Evolutionary conservation across 2,888 invertebrate species (phyloP), one percentile per base, ranked within the genome.

Genomic region (Torymus tubicola): DNA sequence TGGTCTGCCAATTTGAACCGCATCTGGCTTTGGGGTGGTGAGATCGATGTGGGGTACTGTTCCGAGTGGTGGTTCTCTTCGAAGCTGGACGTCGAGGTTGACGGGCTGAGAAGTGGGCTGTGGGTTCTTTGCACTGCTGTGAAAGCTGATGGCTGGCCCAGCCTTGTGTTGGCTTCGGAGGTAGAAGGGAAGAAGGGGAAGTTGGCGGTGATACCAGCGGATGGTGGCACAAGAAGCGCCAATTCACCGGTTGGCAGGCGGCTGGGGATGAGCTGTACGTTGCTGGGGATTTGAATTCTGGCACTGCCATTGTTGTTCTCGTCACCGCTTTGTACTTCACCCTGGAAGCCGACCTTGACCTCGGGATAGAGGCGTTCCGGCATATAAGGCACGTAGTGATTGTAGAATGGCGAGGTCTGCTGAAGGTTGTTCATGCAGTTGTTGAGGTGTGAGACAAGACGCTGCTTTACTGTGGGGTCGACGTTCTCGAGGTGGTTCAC

Each of bases 71-170:
- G 89, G 42, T 87, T 90, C 14, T 93, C 93, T 58, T 92, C 91
- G 84, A 93, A 94, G 71, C 94, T 94, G 8, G 94, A 94, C 64
- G 94, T 94, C 63, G 95, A 95, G 0, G 95, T 94, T 18, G 94
- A 90, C 0, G 96, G 96, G 85, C 96, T 96, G 14, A 95, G 87
- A 0, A 95, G 94, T 0, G 96, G 95, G 87, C 95, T 95, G 80
- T 93, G 92, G 85, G 80, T 80, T 86, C 91, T 91, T 58, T 90
- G 88, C 3, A 91, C 91, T 0, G 91, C 88, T 0, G 91, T 91
- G 82, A 91, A 91, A 0, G 91, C 91, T 14, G 91, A 91, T 0
- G 88, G 84, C 10, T 86, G 86, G 0, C 86, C 88, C 14, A 86
- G 84, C 65, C 87, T 87, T 0, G 87, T 81, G 0, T 88, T 84